Evolutionary conservation across 2,113 vertebrate genomes (phyloP).

Genomic region (Antechinus flavipes): DNA sequence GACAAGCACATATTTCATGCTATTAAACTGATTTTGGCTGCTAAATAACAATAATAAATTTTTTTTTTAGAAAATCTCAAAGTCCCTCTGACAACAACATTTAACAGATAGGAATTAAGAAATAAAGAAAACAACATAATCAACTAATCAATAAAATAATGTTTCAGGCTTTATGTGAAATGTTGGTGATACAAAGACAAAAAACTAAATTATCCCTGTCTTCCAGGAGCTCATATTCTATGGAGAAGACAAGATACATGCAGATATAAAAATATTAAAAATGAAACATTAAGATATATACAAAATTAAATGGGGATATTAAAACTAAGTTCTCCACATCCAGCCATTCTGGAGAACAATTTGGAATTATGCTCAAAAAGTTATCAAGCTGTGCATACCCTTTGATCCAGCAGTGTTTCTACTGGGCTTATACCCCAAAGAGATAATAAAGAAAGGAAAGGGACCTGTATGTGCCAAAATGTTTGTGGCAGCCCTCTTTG

Average conservation of each 20-base stretch:
- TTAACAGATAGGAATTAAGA: slow-evolving; percentile 56
- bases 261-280: not conserved
- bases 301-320: not conserved
- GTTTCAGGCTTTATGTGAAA: not conserved
- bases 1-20: slow-evolving; percentile 27
- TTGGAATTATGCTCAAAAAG: too few relatives aligned
- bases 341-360: too few relatives aligned
- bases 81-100: slow-evolving; percentile 63
- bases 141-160: slow-evolving; percentile 17
- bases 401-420: too few relatives aligned
- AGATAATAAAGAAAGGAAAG: too few relatives aligned
- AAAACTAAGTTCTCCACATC: too few relatives aligned
- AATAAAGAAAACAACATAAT: slow-evolving; percentile 31
- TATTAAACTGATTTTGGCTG: slow-evolving; percentile 29
- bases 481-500: too few relatives aligned
- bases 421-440: too few relatives aligned
- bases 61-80: slow-evolving; percentile 16
- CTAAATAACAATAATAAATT: slow-evolving; percentile 45
- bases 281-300: not conserved
- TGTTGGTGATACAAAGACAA: not conserved
- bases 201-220: not conserved
- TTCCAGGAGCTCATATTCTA: not conserved
- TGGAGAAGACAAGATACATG: not conserved
- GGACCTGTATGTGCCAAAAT: too few relatives aligned
- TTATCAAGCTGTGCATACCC: too few relatives aligned